phyloP scores from a whole-genome alignment of 2,113 vertebrate species.

The Sula dactylatra region DNA sequence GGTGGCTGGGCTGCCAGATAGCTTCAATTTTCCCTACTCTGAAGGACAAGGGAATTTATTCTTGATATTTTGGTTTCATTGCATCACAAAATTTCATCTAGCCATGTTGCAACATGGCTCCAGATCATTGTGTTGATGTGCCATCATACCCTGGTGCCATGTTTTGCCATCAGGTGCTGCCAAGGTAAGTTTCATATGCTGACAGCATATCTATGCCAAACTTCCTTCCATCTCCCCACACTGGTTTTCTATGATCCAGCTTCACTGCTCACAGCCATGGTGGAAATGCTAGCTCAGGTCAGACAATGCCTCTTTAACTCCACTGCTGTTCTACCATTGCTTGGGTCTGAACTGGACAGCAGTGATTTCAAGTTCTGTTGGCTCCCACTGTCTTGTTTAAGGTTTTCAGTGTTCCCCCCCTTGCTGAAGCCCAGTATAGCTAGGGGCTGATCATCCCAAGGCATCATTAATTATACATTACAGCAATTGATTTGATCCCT shows the following conservation, averaged over 20 bases:
- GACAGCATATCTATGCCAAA: not conserved
- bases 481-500: not conserved
- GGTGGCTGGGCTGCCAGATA: not conserved
- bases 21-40: not conserved
- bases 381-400: not conserved
- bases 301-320: not conserved
- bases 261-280: not conserved
- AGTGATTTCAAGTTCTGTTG: not conserved
- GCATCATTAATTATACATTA: not conserved
- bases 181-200: not conserved
- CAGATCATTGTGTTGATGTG: not conserved
- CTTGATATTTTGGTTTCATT: not conserved
- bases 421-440: not conserved
- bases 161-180: not conserved
- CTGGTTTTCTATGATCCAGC: not conserved
- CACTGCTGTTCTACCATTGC: not conserved
- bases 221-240: not conserved
- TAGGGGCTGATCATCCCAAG: not conserved
- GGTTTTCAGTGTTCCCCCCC: not conserved
- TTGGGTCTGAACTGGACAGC: not conserved
- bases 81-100: not conserved
- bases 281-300: not conserved
- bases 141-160: not conserved
- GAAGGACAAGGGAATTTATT: not conserved
- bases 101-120: not conserved